phyloP scores from a whole-genome alignment of 2,888 invertebrate genomes.

The Hydropsyche betteni region DNA sequence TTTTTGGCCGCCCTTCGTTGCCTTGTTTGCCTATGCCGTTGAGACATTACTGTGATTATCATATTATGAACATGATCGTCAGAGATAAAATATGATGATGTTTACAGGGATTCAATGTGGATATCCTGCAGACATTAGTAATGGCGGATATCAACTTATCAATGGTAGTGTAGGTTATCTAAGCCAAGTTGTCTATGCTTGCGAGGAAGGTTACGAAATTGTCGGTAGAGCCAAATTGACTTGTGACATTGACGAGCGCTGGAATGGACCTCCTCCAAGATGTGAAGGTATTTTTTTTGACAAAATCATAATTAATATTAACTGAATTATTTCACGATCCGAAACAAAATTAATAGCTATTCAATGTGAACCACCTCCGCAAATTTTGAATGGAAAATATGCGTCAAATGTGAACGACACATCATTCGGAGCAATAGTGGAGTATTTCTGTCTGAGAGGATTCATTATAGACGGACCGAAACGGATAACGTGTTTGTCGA shows the following conservation, averaged over 20 bases:
- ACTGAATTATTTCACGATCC: not conserved
- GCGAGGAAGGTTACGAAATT: constrained; percentile 86
- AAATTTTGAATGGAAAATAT: constrained; percentile 71
- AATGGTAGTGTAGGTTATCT: constrained; percentile 90
- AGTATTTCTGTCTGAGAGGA: constrained; percentile 78
- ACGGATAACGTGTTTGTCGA: constrained; percentile 74
- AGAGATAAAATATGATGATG: not conserved
- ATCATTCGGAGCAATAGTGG: constrained; percentile 76
- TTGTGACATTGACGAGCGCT: constrained; percentile 91
- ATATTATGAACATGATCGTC: not conserved
- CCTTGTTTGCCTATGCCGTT: no score
- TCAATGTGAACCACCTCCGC: constrained; percentile 75
- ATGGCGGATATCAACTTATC: constrained; percentile 81
- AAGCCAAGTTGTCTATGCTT: constrained; percentile 85
- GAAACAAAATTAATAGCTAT: constrained; percentile 64
- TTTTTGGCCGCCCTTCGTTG: no score
- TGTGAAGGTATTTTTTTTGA: constrained; percentile 76
- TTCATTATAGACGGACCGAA: constrained; percentile 74
- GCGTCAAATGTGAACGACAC: constrained; percentile 68
- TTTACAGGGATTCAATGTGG: constrained; percentile 86
- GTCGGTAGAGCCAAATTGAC: constrained; percentile 82
- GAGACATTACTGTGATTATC: not conserved
- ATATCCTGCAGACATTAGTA: constrained; percentile 83
- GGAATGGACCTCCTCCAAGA: constrained; percentile 92
- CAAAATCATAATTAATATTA: not conserved